Base-by-base conservation (phyloP, 2,888 invertebrate species). In the Lithodes maja region DNA sequence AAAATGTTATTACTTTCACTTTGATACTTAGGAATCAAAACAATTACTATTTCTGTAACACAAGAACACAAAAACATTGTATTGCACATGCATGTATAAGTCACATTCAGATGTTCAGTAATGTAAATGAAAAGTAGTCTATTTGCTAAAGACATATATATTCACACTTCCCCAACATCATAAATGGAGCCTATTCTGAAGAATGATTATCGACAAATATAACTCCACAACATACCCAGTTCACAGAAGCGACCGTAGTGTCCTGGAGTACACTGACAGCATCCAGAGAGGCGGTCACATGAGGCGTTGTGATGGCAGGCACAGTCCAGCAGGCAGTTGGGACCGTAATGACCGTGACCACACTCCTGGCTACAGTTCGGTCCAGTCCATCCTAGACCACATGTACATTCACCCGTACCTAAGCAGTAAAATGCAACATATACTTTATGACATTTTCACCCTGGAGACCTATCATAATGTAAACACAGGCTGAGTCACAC, bases 251-350 rank as follows among this genome's bases (percentile, higher is more conserved):
- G 94, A 86, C 99, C 99, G 93, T 95, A 98, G 61, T 95, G 96
- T 93, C 96, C 96, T 55, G 96, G 96, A 91, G 97, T 97, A 93
- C 99, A 98, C 33, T 96, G 95, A 92, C 98, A 98, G 0, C 96
- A 96, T 92, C 98, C 98, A 93, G 97, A 96, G 17, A 97, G 94
- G 0, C 98, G 97, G 54, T 97, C 96, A 94, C 98, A 98, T 92
- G 96, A 96, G 61, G 97, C 98, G 93, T 96, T 96, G 93, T 98
- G 97, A 93, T 96, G 95, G 93, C 98, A 98, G 90, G 96, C 95
- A 93, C 98, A 98, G 7, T 95, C 95, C 74, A 95, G 94, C 86
- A 95, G 95, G 93, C 98, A 98, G 12, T 96, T 96, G 93, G 96
- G 95, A 54, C 98, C 98, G 94, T 95, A 98, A 0, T 95, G 97